Percentiles rank a stretch among this genome's conserved stretches.
Evolutionary conservation across 23 tunicate genomes (phyloP).

Genomic region (Phallusia fumigata): DNA sequence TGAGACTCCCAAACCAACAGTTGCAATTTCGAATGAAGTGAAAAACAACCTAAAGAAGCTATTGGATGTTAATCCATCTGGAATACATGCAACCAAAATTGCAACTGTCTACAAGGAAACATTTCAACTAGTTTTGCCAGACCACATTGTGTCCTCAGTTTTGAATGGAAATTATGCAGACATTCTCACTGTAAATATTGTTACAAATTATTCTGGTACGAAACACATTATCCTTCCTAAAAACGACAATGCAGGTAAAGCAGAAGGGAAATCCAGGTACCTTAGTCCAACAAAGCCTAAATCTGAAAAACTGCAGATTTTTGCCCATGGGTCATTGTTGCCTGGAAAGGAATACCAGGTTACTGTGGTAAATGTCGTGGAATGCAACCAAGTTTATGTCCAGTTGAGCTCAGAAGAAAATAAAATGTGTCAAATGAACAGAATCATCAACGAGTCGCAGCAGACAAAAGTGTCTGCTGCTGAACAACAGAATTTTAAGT

Average conservation of each 20-base stretch:
- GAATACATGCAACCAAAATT: slow-evolving; percentile 38
- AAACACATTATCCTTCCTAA: slow-evolving; percentile 32
- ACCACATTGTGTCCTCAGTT: not conserved
- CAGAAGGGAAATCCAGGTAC: not conserved
- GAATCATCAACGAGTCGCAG: not conserved
- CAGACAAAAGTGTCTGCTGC: not conserved
- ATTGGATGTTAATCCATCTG: slow-evolving; percentile 28
- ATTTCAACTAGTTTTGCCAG: slow-evolving; percentile 25
- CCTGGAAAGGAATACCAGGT: slow-evolving; percentile 34
- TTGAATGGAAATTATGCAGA: slow-evolving; percentile 15
- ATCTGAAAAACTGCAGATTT: slow-evolving; percentile 1
- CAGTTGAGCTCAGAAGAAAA: slow-evolving; percentile 20
- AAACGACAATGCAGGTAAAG: not conserved
- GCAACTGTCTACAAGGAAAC: slow-evolving; percentile 42
- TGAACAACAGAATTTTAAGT: not conserved
- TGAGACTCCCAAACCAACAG: not conserved
- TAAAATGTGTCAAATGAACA: slow-evolving; percentile 14
- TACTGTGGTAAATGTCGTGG: slow-evolving; percentile 1
- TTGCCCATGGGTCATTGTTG: slow-evolving; percentile 3
- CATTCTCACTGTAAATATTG: slow-evolving; percentile 22
- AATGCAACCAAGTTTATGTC: slow-evolving; percentile 41
- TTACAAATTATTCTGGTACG: not conserved
- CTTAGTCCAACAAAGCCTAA: not conserved
- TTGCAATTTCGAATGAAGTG: not conserved
- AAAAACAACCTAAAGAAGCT: slow-evolving; percentile 21